A percentile compares a stretch with the other conserved stretches of the same genome.
Conservation (phyloP, 64 coral and sea anemone genomes). For the Pocillopora damicornis region DNA sequence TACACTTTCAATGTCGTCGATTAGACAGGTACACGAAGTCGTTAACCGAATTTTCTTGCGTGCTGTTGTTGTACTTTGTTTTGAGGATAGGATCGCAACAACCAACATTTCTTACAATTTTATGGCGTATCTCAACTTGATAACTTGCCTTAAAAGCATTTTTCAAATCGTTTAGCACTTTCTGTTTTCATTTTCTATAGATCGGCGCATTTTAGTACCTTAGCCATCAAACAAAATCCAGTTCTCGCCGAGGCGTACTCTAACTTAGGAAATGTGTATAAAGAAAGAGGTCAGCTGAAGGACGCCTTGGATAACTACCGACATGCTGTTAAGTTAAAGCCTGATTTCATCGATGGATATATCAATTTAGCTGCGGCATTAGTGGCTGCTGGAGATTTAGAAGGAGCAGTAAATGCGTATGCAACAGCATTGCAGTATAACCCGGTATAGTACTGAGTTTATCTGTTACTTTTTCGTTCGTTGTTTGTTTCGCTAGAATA, state of each 20-base stretch:
- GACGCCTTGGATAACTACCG: conserved; percentile 97
- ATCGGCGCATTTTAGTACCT: conserved; percentile 97
- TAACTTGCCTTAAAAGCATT: neutral
- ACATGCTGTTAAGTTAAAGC: conserved; percentile 98
- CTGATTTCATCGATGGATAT: conserved; percentile 99
- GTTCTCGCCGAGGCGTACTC: conserved; percentile 98
- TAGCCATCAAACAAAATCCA: conserved; percentile 97
- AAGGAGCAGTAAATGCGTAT: conserved; percentile 97
- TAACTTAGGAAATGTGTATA: conserved; percentile 98
- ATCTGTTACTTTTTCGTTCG: conserved; percentile 28
- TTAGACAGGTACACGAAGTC: conserved; percentile 75
- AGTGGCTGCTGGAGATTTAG: conserved; percentile 96
- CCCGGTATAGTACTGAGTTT: conserved; percentile 66
- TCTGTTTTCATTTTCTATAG: conserved; percentile 25
- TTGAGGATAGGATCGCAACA: conserved; percentile 7
- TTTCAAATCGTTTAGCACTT: too few relatives aligned
- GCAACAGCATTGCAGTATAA: conserved; percentile 98
- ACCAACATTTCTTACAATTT: conserved; percentile 47
- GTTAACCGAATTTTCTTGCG: neutral
- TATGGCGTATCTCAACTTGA: neutral
- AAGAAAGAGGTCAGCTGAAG: conserved; percentile 98
- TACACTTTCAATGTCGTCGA: conserved; percentile 99
- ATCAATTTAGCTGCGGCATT: conserved; percentile 99
- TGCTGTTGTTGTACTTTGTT: conserved; percentile 24
- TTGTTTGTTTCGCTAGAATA: conserved; percentile 16